Evolutionary conservation across 64 coral and sea anemone genomes (phyloP), one percentile per base, ranked within the genome.

Genomic region (Hydrozoanthus tunicans): DNA sequence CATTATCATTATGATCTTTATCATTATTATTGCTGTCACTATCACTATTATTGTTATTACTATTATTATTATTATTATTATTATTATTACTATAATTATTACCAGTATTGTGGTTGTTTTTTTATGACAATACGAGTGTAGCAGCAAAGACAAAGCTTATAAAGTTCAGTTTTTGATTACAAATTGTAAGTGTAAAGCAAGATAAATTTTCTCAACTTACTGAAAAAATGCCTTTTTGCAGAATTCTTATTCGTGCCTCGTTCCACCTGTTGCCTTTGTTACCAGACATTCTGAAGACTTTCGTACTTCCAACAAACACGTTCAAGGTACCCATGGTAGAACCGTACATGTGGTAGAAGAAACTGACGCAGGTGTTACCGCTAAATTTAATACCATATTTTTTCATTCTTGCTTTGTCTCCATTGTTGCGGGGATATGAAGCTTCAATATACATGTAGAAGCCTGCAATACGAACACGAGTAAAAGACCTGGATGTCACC

Each of bases 401-500:
- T 9, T 77, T 71, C 51, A 91, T 51, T 62, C 57, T 59, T 11
- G 89, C 93, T 11, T 20, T 91, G 53, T 94, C 81, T 51, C 81
- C 81, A 81, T 65, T 12, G 0, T 23, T 52, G 11, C 73, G 88
- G 4, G 67, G 64, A 20, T 65, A 55, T 1, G 93, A 94, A 26
- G 93, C 59, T 76, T 94, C 93, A 14, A 94, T 83, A 58, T 94
- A 94, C 70, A 94, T 91, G 26, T 94, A 94, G 27, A 80, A 91
- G 0, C 93, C 93, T 91, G 13, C 7, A 2, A 51, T 15, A 62
- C 3, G 64, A 70, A 43, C 32, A 43, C 2, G 32, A 43, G 2
- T 43, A 43, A 43, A 43, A 43, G 32, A 2, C 32, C 32, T 2
- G 32, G 32, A 43, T 43, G 32, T 43, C 32, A 43, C 32, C 32